Base-by-base conservation (phyloP, 2,888 invertebrate species). In the Palloptera scutellata region DNA sequence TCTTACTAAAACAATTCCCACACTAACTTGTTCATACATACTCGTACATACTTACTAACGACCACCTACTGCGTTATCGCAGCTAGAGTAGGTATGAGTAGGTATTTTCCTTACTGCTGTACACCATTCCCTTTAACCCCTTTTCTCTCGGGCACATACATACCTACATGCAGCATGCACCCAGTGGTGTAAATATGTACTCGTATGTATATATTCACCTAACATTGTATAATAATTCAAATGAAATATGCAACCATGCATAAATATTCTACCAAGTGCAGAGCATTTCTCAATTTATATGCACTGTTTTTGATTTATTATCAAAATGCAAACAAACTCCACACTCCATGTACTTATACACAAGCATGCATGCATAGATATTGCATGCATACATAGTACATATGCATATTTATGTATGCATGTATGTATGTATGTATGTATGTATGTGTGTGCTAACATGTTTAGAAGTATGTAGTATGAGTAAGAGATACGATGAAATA, bases 211-310 rank as follows among this genome's bases (percentile, higher is more conserved):
- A 80, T 79, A 75, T 76, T 69, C 75, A 59, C 69, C 67, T 76
- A 75, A 77, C 75, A 80, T n/a, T n/a, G n/a, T 80, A 78, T 82
- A 79, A 78, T 79, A 79, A 76, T 76, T 77, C 76, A 77, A 78
- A 81, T 74, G 81, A 80, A 82, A 82, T 81, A 79, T 81, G 81
- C 79, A 80, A 64, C 77, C 81, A 80, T 76, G 81, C 82, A 81
- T 82, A 82, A 81, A 81, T 82, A 74, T 77, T 58, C 66, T 62
- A 30, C 30, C 48, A 43, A n/a, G 59, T 48, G 70, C 67, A 69
- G 66, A 71, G 61, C 71, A 75, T 75, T 71, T 67, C 68, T 77
- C 77, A 75, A 77, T 77, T 77, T 77, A 76, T 76, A 77, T 77
- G 70, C 71, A 74, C 73, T 79, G 77, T 74, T 76, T 82, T 78